phyloP scores from a whole-genome alignment of 2,888 invertebrate genomes.

The Pseudococcus viburni region DNA sequence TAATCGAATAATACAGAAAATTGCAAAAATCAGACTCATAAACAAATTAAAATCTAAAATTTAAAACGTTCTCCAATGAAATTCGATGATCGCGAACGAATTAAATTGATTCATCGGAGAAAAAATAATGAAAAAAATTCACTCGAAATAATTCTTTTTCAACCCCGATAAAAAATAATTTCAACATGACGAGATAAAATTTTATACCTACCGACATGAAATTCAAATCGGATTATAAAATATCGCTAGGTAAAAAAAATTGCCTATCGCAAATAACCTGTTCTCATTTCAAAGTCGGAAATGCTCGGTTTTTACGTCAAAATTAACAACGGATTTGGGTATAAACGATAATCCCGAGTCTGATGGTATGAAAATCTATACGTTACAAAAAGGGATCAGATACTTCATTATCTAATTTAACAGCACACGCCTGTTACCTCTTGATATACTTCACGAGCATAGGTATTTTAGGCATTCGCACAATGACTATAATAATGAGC shows the following conservation, averaged over 20 bases:
- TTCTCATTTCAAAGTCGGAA: background rate
- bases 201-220: background rate
- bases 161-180: background rate
- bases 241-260: background rate
- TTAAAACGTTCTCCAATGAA: background rate
- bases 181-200: background rate
- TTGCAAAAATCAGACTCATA: background rate
- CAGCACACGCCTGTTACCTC: conserved; percentile 29
- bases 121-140: background rate
- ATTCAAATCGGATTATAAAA: background rate
- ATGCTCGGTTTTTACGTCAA: conserved; percentile 24
- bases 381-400: conserved; percentile 41
- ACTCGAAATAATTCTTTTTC: background rate
- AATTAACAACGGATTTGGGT: conserved; percentile 23
- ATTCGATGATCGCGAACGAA: background rate
- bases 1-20: background rate
- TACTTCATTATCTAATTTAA: conserved; percentile 53
- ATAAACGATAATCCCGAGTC: background rate
- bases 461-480: conserved; percentile 26
- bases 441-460: conserved; percentile 14
- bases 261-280: background rate
- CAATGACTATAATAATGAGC: background rate
- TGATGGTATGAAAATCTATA: conserved; percentile 35
- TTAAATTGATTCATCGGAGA: background rate
- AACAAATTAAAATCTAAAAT: background rate